Evolutionary conservation across 2,888 invertebrate genomes (phyloP).

Genomic region (Apomyelois bistriatella): DNA sequence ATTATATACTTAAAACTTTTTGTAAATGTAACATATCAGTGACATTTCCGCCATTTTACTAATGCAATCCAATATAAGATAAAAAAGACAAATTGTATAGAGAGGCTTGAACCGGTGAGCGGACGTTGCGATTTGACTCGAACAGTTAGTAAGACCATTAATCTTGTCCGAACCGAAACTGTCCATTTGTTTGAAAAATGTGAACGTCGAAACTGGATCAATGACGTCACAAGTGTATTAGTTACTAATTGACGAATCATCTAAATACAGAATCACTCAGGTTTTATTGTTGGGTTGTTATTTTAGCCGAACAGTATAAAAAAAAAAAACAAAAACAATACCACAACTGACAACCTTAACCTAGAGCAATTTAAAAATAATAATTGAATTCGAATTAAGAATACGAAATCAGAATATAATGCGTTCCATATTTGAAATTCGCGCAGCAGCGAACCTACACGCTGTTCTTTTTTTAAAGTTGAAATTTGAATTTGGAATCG

Average conservation of each 20-base stretch:
- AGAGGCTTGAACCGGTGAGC: slow-evolving; percentile 48
- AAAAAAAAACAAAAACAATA: too few species aligned
- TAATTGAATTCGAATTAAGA: slow-evolving; percentile 73
- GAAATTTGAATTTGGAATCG: slow-evolving; percentile 73
- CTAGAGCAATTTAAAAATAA: slow-evolving; percentile 68
- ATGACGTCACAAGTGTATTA: slow-evolving; percentile 36
- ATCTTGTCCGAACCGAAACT: slow-evolving; percentile 61
- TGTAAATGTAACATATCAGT: neutral
- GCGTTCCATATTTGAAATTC: slow-evolving; percentile 68
- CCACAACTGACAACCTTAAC: slow-evolving; percentile 28
- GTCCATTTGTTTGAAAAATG: slow-evolving; percentile 61
- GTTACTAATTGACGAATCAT: slow-evolving; percentile 33
- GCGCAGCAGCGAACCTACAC: slow-evolving; percentile 48
- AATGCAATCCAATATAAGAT: slow-evolving; percentile 15
- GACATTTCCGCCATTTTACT: slow-evolving; percentile 12
- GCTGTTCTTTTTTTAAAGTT: slow-evolving; percentile 55
- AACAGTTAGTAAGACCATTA: slow-evolving; percentile 60
- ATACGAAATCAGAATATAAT: slow-evolving; percentile 69
- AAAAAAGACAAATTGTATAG: slow-evolving; percentile 45
- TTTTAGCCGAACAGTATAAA: too few species aligned
- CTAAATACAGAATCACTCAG: neutral
- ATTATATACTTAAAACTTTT: neutral
- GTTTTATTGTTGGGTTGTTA: too few species aligned
- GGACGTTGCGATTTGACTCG: slow-evolving; percentile 50
- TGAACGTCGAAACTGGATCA: slow-evolving; percentile 38